phyloP scores from a whole-genome alignment of 2,797 vertebrate species.

The Siniperca undulata region DNA sequence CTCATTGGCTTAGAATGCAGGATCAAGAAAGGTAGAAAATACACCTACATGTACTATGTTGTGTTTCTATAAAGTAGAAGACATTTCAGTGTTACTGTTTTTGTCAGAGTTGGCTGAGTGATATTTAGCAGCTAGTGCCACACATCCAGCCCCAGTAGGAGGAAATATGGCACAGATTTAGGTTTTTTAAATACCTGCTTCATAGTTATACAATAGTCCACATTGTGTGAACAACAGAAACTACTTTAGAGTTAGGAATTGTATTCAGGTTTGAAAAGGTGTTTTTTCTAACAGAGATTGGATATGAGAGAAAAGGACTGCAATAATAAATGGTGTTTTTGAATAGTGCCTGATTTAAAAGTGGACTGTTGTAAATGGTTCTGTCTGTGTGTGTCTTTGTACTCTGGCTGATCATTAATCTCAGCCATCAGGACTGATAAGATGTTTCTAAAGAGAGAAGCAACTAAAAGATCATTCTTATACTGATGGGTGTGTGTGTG shows the following conservation, averaged over 20 bases:
- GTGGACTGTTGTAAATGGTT: conserved; percentile 63
- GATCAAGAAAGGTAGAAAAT: not conserved
- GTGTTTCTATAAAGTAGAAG: not conserved
- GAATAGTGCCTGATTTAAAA: conserved; percentile 60
- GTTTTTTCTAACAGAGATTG: conserved; percentile 42
- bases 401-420: conserved; percentile 78
- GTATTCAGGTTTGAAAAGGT: conserved; percentile 32
- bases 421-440: conserved; percentile 73
- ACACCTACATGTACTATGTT: not conserved
- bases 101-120: not conserved
- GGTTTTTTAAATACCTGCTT: conserved; percentile 2
- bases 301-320: conserved; percentile 44
- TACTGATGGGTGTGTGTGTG: conserved; percentile 27
- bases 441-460: conserved; percentile 65
- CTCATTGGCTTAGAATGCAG: conserved; percentile 5
- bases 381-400: conserved; percentile 74
- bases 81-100: not conserved
- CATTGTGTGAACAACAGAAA: conserved; percentile 32
- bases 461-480: conserved; percentile 52
- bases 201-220: conserved; percentile 14
- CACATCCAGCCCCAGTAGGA: conserved; percentile 3
- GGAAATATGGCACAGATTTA: not conserved
- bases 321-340: conserved; percentile 58
- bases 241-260: conserved; percentile 22
- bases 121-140: not conserved